Percentiles rank a stretch among this genome's conserved stretches.
These are phyloP conservation scores for Chelonoidis abingdonii DNA, from an alignment of 2,113 vertebrate species.

Conservation along the genomic window DNA sequence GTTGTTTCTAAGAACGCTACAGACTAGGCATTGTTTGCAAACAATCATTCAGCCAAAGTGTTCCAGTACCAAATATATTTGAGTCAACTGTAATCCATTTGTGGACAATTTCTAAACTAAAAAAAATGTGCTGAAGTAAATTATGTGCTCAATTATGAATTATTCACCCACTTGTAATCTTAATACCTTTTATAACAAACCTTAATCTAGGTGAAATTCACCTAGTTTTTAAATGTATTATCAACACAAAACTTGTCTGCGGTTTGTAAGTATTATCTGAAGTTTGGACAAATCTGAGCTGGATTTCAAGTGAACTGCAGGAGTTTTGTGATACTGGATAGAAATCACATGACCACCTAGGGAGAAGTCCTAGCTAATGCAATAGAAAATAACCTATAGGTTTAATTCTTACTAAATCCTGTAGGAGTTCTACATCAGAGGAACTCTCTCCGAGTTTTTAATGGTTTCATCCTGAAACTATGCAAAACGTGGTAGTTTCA, in stretches of 20 bases:
- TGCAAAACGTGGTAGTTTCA: background rate
- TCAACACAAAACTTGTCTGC: slow-evolving; percentile 56
- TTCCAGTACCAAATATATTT: slow-evolving; percentile 24
- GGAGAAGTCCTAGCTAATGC: background rate
- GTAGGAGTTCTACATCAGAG: background rate
- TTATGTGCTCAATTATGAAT: slow-evolving; percentile 54
- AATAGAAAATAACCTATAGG: background rate
- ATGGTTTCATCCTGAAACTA: slow-evolving; percentile 25
- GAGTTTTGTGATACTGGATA: slow-evolving; percentile 33
- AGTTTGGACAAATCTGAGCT: slow-evolving; percentile 66
- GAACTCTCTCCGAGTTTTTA: background rate
- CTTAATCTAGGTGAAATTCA: slow-evolving; percentile 61
- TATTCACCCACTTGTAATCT: slow-evolving; percentile 56
- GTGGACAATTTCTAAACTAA: background rate
- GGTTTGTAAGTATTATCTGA: slow-evolving; percentile 59
- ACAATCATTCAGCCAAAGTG: slow-evolving; percentile 20
- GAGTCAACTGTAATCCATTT: slow-evolving; percentile 31
- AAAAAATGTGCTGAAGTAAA: slow-evolving; percentile 15
- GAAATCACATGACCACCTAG: fast-evolving
- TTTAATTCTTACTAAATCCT: background rate
- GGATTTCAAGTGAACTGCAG: slow-evolving; percentile 63
- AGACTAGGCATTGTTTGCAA: slow-evolving; percentile 1
- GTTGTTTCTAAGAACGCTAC: slow-evolving; percentile 19
- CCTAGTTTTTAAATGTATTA: slow-evolving; percentile 71
- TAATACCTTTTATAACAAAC: slow-evolving; percentile 56